Conservation (phyloP, 2,888 invertebrate species). For the Trichogramma dendrolimi region DNA sequence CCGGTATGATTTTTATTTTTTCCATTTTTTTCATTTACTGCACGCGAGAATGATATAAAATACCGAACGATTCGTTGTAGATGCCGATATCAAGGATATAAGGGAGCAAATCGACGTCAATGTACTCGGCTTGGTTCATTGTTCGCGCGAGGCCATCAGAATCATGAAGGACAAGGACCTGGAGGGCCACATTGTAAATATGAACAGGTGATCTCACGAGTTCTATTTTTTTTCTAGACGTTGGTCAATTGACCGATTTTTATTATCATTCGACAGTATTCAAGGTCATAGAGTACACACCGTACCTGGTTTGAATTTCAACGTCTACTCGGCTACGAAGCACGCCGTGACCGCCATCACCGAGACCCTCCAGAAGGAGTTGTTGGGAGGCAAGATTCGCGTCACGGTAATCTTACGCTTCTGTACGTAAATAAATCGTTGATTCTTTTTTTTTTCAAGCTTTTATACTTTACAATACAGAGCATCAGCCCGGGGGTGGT, state of each 20-base stretch:
- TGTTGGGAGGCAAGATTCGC: slow-evolving; percentile 42
- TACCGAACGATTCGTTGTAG: slow-evolving; percentile 1
- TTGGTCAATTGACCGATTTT: not conserved
- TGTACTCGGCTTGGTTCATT: slow-evolving; percentile 38
- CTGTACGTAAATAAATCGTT: slow-evolving; percentile 1
- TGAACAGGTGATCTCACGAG: slow-evolving; percentile 34
- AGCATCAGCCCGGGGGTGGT: slow-evolving; percentile 64
- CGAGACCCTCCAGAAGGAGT: slow-evolving; percentile 58
- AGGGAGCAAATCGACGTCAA: slow-evolving; percentile 33
- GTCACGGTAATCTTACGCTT: slow-evolving; percentile 29
- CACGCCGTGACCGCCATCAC: slow-evolving; percentile 58
- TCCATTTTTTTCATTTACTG: not conserved
- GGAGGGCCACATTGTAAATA: slow-evolving; percentile 39
- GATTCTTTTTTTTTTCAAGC: not conserved
- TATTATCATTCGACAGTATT: slow-evolving; percentile 35
- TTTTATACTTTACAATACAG: slow-evolving; percentile 45
- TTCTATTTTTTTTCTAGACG: not conserved
- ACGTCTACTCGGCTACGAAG: slow-evolving; percentile 59
- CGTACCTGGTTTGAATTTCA: slow-evolving; percentile 45
- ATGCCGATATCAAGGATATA: slow-evolving; percentile 12
- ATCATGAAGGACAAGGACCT: slow-evolving; percentile 35
- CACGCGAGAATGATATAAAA: not conserved
- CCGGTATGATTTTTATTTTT: slow-evolving; percentile 8
- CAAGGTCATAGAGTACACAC: slow-evolving; percentile 53
- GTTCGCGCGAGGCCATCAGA: slow-evolving; percentile 35